Evolutionary conservation across 2,113 vertebrate genomes (phyloP).

Genomic region (Haemorhous mexicanus): DNA sequence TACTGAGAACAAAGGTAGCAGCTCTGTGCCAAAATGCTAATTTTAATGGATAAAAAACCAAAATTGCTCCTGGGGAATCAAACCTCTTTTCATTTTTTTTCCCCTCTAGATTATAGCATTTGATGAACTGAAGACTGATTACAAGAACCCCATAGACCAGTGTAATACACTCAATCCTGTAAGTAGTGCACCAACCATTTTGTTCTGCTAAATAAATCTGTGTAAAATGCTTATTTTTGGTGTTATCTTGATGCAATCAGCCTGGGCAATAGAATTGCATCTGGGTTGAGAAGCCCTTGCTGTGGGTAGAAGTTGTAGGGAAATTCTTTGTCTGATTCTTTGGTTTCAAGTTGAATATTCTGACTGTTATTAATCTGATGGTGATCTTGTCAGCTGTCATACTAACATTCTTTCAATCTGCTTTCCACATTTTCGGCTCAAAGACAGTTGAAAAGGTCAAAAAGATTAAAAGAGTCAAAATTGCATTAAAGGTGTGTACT

Average conservation of each 20-base stretch:
- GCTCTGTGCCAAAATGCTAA: neutral
- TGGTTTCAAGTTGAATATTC: conserved; percentile 74
- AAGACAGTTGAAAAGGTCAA: conserved; percentile 99
- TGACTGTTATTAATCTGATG: conserved; percentile 83
- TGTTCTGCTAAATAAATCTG: neutral
- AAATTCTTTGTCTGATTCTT: conserved; percentile 28
- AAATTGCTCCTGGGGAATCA: neutral
- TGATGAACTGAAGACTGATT: conserved; percentile 98
- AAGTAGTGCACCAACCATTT: conserved; percentile 67
- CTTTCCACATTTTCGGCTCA: conserved; percentile 88
- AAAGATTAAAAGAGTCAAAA: conserved; percentile 99
- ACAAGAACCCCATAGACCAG: conserved; percentile 99
- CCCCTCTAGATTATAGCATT: conserved; percentile 92
- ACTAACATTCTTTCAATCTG: conserved; percentile 95
- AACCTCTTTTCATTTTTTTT: conserved; percentile 22
- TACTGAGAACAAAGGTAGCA: no score
- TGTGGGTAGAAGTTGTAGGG: conserved; percentile 2
- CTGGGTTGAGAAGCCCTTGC: conserved; percentile 17
- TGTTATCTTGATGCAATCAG: conserved; percentile 2
- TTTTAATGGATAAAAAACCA: neutral
- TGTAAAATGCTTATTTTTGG: neutral
- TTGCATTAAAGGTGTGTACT: conserved; percentile 99
- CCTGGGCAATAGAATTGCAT: neutral
- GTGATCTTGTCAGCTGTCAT: conserved; percentile 88
- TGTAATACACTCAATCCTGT: conserved; percentile 99